phyloP scores from a whole-genome alignment of 2,888 invertebrate genomes.

The Drosophila planitibia region DNA sequence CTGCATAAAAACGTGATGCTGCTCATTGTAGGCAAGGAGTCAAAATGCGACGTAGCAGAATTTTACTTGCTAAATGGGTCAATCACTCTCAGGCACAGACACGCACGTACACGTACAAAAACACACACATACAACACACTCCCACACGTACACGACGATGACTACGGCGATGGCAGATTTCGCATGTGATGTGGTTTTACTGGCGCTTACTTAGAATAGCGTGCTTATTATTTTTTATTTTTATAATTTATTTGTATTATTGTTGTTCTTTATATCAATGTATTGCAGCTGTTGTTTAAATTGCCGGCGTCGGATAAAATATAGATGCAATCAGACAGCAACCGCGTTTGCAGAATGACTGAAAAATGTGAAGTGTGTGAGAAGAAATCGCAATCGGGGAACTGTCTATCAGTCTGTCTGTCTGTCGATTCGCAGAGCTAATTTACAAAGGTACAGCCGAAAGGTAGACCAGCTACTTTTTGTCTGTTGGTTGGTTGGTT shows the following conservation, averaged over 20 bases:
- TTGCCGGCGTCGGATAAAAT: constrained; percentile 38
- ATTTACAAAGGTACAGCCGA: constrained; percentile 61
- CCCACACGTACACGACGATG: constrained; percentile 20
- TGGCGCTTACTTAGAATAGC: constrained; percentile 25
- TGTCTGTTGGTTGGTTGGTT: constrained; percentile 22
- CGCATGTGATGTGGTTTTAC: constrained; percentile 52
- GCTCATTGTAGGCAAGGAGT: constrained; percentile 64
- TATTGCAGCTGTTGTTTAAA: constrained; percentile 5
- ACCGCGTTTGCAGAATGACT: constrained; percentile 69
- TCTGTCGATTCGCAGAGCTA: constrained; percentile 64
- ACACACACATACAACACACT: constrained; percentile 27
- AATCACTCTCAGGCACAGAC: constrained; percentile 56
- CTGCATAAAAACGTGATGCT: constrained; percentile 80
- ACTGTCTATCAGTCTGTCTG: constrained; percentile 14
- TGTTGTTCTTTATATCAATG: constrained; percentile 33
- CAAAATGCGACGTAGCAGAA: constrained; percentile 34
- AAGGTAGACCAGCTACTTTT: constrained; percentile 49
- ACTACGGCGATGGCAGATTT: constrained; percentile 18
- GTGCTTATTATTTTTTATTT: constrained; percentile 24
- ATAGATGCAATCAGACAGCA: constrained; percentile 53
- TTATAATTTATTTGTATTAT: constrained; percentile 25
- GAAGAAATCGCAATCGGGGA: constrained; percentile 53
- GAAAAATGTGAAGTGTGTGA: constrained; percentile 51
- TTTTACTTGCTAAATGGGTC: constrained; percentile 65
- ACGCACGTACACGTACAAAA: constrained; percentile 7